Conservation (phyloP, 1,140 invertebrate species). For the Goniozus legneri region DNA sequence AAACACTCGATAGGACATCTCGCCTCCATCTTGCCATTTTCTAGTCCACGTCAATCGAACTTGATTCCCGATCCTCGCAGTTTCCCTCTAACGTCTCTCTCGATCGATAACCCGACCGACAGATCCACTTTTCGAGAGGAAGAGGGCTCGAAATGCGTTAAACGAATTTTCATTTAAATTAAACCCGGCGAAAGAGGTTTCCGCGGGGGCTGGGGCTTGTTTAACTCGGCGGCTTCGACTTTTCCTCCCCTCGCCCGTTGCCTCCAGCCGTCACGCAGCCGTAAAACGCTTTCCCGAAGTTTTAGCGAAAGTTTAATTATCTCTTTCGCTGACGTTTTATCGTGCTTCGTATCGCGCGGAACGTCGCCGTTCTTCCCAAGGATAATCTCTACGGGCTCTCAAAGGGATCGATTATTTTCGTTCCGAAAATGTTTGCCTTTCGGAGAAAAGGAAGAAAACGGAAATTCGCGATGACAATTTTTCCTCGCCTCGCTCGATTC, state of each 20-base stretch:
- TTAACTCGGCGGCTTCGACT: constrained; percentile 10
- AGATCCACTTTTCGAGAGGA: too few relatives aligned
- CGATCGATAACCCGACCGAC: too few relatives aligned
- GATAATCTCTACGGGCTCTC: background rate
- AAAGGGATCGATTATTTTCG: too few relatives aligned
- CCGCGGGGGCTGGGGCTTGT: constrained; percentile 18
- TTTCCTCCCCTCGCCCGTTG: background rate
- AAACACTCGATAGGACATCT: constrained; percentile 55
- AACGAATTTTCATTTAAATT: constrained; percentile 51
- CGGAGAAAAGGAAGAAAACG: constrained; percentile 2
- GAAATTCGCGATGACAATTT: too few relatives aligned
- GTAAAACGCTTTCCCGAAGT: constrained; percentile 34
- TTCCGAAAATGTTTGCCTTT: too few relatives aligned
- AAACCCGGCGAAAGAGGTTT: constrained; percentile 23
- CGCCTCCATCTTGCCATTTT: constrained; percentile 40
- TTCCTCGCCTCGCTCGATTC: too few relatives aligned
- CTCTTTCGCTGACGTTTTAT: constrained; percentile 30
- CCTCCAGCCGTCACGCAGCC: constrained; percentile 9
- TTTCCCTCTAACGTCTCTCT: constrained; percentile 2
- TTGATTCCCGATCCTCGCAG: background rate
- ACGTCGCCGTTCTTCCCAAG: background rate
- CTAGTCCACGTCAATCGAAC: constrained; percentile 23
- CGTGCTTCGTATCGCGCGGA: constrained; percentile 11
- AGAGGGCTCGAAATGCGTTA: too few relatives aligned
- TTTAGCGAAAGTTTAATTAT: constrained; percentile 43